Conservation (phyloP, 2,797 vertebrate species). For the Enteromius thamalakanensis region DNA sequence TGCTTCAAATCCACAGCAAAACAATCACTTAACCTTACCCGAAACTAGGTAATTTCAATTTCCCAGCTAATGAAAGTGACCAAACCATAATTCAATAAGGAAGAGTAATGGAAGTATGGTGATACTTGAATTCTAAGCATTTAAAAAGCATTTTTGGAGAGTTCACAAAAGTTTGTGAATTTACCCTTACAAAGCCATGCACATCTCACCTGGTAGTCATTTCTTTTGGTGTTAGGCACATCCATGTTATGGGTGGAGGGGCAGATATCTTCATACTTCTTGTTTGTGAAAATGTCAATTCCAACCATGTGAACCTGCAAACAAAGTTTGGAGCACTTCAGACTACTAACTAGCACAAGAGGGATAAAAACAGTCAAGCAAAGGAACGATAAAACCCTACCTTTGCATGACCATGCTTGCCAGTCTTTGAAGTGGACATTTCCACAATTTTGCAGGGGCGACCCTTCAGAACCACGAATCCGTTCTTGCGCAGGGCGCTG, state of each 20-base stretch:
- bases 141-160: no score
- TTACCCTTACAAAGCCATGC: neutral
- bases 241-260: slow-evolving; percentile 99
- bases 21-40: neutral
- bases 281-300: slow-evolving; percentile 98
- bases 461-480: slow-evolving; percentile 89
- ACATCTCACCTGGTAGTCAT: slow-evolving; percentile 89
- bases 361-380: neutral
- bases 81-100: neutral
- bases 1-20: neutral
- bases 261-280: slow-evolving; percentile 99
- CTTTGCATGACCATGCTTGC: slow-evolving; percentile 97
- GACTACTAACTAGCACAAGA: neutral
- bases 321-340: neutral
- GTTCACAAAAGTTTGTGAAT: neutral
- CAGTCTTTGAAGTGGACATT: slow-evolving; percentile 96
- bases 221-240: slow-evolving; percentile 96
- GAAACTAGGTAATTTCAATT: neutral
- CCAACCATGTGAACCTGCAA: slow-evolving; percentile 95
- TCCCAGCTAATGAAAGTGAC: neutral
- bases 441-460: slow-evolving; percentile 95
- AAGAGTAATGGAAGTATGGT: neutral
- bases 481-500: slow-evolving; percentile 94
- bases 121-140: neutral
- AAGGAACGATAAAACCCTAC: slow-evolving; percentile 68